Conservation (phyloP, 1,140 invertebrate species). For the Hypsibius dujardini region DNA sequence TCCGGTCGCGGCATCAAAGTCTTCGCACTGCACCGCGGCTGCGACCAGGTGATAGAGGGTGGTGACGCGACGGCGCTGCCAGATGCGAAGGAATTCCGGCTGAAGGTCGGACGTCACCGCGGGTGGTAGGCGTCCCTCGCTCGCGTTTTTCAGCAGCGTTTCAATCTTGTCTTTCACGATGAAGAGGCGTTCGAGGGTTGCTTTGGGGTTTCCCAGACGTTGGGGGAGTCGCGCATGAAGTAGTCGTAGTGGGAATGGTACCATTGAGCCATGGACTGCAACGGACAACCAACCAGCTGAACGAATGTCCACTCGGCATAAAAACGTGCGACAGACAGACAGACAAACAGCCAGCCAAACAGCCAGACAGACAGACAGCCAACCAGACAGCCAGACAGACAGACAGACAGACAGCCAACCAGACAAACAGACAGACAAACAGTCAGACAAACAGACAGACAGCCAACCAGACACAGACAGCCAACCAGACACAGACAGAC, state of each 20-base stretch:
- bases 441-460: no score
- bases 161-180: neutral
- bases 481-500: no score
- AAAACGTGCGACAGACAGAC: no score
- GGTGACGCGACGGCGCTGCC: neutral
- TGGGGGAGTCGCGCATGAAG: neutral
- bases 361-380: no score
- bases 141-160: neutral
- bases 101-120: neutral
- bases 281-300: neutral
- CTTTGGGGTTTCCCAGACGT: neutral
- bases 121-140: neutral
- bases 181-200: neutral
- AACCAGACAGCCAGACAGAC: no score
- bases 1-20: neutral
- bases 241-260: neutral
- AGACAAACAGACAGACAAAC: no score
- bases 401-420: no score
- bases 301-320: neutral
- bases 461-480: no score
- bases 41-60: neutral
- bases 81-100: neutral
- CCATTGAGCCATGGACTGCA: constrained; percentile 9
- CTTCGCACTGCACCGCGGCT: neutral
- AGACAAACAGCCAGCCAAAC: no score